Conservation (phyloP, 1,140 invertebrate genomes). For the Aphis craccivora region DNA sequence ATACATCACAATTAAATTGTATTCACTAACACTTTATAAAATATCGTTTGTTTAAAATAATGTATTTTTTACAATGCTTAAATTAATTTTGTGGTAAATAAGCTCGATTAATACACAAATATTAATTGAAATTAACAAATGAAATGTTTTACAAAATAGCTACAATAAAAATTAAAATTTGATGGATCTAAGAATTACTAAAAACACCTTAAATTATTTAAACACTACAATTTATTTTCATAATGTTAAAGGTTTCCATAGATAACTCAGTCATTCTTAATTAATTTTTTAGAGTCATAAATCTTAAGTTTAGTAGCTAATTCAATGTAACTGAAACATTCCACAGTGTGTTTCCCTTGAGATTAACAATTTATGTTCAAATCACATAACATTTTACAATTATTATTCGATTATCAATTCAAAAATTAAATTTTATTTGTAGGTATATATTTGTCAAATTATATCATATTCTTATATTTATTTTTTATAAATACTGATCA, state of each 20-base stretch:
- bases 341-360: background rate
- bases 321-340: background rate
- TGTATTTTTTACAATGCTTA: too few relatives aligned
- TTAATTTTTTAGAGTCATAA: background rate
- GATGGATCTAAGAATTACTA: background rate
- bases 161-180: too few relatives aligned
- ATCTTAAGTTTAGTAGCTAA: background rate
- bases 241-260: background rate
- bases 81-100: too few relatives aligned
- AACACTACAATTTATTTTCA: background rate
- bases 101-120: too few relatives aligned
- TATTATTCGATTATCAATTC: background rate
- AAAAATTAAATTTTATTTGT: background rate
- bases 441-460: background rate
- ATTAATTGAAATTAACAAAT: too few relatives aligned
- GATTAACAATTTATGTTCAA: background rate
- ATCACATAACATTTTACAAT: background rate
- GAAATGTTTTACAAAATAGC: too few relatives aligned
- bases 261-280: background rate
- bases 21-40: too few relatives aligned
- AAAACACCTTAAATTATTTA: background rate
- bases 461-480: background rate
- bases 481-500: background rate
- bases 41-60: too few relatives aligned
- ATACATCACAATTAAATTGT: too few relatives aligned